Evolutionary conservation across 1,140 invertebrate species (phyloP).

Genomic region (Euschistus heros): DNA sequence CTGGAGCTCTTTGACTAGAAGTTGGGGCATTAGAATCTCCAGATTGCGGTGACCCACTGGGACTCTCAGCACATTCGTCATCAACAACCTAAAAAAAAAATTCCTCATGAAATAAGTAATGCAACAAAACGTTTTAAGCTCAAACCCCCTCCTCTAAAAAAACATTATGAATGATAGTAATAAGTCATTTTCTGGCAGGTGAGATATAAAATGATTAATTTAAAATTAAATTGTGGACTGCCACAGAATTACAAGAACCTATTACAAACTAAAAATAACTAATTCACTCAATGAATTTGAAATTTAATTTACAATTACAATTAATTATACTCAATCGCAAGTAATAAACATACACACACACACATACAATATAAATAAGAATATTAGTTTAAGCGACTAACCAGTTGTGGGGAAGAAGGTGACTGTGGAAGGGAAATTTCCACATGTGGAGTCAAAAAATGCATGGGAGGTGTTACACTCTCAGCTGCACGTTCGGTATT

Average conservation of each 20-base stretch:
- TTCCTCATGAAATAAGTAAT: too few relatives aligned
- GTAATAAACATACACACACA: background rate
- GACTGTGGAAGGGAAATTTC: conserved; percentile 76
- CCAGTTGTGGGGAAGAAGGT: conserved; percentile 30
- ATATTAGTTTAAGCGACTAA: background rate
- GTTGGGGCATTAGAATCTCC: conserved; percentile 61
- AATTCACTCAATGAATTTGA: too few relatives aligned
- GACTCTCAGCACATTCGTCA: conserved; percentile 36
- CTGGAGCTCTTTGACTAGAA: conserved; percentile 43
- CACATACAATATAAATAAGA: background rate
- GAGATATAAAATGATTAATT: too few relatives aligned
- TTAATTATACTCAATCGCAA: background rate
- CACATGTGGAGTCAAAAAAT: conserved; percentile 77
- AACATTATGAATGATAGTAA: too few relatives aligned
- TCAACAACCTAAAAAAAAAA: background rate
- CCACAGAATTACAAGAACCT: too few relatives aligned
- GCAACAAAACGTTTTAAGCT: too few relatives aligned
- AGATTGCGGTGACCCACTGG: conserved; percentile 57
- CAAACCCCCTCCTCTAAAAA: too few relatives aligned
- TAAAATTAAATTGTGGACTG: too few relatives aligned
- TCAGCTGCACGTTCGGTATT: conserved; percentile 64
- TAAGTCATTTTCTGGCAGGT: too few relatives aligned
- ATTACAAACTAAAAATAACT: too few relatives aligned
- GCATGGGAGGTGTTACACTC: conserved; percentile 76
- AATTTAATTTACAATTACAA: too few relatives aligned